These are phyloP conservation scores for Zygogramma bicolorata DNA, from an alignment of 2,888 invertebrate species.

Conservation along the genomic window DNA sequence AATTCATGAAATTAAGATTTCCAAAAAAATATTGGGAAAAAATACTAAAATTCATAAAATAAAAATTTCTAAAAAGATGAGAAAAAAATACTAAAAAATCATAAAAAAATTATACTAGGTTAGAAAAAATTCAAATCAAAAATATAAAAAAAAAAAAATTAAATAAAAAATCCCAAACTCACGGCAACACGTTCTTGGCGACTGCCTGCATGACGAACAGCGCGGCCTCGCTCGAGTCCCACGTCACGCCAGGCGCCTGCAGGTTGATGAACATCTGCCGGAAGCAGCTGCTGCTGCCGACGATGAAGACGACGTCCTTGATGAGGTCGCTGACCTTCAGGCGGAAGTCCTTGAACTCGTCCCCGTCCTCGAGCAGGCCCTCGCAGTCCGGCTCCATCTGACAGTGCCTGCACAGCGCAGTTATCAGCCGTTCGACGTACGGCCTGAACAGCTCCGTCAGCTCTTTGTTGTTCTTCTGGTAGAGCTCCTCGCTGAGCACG, in stretches of 20 bases:
- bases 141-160: not conserved
- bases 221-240: constrained; percentile 95
- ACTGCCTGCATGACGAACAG: constrained; percentile 96
- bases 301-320: constrained; percentile 96
- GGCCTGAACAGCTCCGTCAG: constrained; percentile 89
- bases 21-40: no score
- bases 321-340: constrained; percentile 87
- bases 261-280: constrained; percentile 89
- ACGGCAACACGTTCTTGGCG: constrained; percentile 95
- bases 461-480: constrained; percentile 85
- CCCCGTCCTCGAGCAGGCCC: constrained; percentile 84
- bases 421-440: constrained; percentile 90
- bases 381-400: constrained; percentile 97
- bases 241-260: constrained; percentile 79
- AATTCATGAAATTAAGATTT: no score
- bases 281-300: constrained; percentile 93
- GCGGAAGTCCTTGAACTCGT: constrained; percentile 88
- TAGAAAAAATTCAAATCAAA: not conserved
- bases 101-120: no score
- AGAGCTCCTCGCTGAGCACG: constrained; percentile 92
- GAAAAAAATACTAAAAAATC: no score
- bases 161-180: constrained; percentile 66
- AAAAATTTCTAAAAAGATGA: no score
- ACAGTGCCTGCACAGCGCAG: constrained; percentile 89
- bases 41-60: no score